These are phyloP conservation scores for Sardina pilchardus DNA, from an alignment of 2,113 vertebrate genomes.

Conservation along the genomic window DNA sequence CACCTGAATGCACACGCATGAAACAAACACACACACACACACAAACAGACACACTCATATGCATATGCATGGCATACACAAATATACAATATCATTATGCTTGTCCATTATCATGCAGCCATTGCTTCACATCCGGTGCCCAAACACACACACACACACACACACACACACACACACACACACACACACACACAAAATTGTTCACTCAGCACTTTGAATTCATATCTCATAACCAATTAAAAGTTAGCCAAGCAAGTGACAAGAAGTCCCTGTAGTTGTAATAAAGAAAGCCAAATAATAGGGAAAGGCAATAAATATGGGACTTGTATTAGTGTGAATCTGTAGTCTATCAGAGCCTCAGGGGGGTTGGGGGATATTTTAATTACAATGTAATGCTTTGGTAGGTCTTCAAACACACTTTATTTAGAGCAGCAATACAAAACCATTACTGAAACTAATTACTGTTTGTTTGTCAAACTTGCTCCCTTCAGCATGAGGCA, in stretches of 20 bases:
- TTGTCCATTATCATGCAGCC: slow-evolving; percentile 2
- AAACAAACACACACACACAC: not conserved
- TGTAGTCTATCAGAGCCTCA: slow-evolving; percentile 43
- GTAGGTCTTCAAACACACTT: slow-evolving; percentile 62
- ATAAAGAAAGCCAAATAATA: slow-evolving; percentile 36
- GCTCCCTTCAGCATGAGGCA: slow-evolving; percentile 39
- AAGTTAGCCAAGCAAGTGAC: slow-evolving; percentile 30
- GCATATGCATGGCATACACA: not conserved
- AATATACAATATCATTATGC: not conserved
- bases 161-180: not conserved
- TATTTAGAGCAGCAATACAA: slow-evolving; percentile 60
- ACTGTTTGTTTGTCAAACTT: slow-evolving; percentile 61
- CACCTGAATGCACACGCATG: not conserved
- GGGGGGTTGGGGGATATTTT: slow-evolving; percentile 57
- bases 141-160: not conserved
- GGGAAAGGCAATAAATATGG: slow-evolving; percentile 34
- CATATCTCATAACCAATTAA: slow-evolving; percentile 39
- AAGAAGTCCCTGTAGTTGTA: slow-evolving; percentile 25
- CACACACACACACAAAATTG: not conserved
- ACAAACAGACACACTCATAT: not conserved
- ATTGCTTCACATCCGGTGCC: not conserved
- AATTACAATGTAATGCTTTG: slow-evolving; percentile 62
- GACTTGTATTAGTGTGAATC: slow-evolving; percentile 3
- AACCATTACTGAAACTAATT: slow-evolving; percentile 66
- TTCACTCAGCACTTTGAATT: slow-evolving; percentile 31